phyloP scores from a whole-genome alignment of 2,888 invertebrate species.

The Catocala sponsa region DNA sequence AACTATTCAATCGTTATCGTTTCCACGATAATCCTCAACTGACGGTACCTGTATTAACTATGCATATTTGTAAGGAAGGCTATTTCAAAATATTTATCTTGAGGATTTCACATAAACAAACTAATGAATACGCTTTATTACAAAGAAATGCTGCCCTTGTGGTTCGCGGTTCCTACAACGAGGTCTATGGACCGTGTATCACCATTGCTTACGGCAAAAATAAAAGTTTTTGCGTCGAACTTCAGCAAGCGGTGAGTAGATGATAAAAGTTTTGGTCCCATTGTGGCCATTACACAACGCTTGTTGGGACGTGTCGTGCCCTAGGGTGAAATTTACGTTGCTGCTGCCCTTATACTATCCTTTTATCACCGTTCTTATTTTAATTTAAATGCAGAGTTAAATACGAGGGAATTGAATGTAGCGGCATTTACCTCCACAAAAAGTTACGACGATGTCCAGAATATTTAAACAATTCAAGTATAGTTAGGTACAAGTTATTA shows the following conservation, averaged over 20 bases:
- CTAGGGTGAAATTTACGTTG: slow-evolving; percentile 15
- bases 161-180: slow-evolving; percentile 29
- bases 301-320: slow-evolving; percentile 24
- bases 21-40: too few species aligned
- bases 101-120: slow-evolving; percentile 22
- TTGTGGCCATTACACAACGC: slow-evolving; percentile 29
- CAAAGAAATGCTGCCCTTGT: background rate
- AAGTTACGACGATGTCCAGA: too few species aligned
- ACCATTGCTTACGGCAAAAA: slow-evolving; percentile 18
- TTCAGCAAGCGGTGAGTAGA: slow-evolving; percentile 23
- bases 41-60: too few species aligned
- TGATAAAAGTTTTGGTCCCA: slow-evolving; percentile 36
- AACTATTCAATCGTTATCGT: too few species aligned
- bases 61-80: too few species aligned
- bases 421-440: background rate
- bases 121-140: slow-evolving; percentile 1
- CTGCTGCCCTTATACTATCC: slow-evolving; percentile 2
- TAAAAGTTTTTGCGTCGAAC: slow-evolving; percentile 25
- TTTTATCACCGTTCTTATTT: background rate
- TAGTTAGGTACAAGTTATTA: too few species aligned
- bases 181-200: slow-evolving; percentile 24
- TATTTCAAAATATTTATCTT: too few species aligned
- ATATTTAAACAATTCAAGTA: too few species aligned
- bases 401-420: background rate
- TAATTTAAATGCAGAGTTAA: background rate